These are phyloP conservation scores for Campoplex nolae DNA, from an alignment of 2,888 invertebrate species.

Conservation along the genomic window DNA sequence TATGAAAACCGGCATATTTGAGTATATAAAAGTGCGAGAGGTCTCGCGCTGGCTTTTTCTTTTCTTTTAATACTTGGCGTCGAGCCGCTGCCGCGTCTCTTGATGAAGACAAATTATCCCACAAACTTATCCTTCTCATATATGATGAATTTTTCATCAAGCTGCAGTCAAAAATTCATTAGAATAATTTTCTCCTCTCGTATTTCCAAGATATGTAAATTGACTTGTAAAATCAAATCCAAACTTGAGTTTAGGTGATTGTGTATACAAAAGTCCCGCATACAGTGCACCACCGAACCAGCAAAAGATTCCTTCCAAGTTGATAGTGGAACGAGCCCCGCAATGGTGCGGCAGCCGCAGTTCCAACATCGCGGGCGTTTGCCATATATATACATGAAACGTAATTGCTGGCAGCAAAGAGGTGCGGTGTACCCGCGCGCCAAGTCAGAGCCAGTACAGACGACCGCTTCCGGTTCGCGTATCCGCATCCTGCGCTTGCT, in stretches of 20 bases:
- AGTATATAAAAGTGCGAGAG: too few species aligned
- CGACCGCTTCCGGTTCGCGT: constrained; percentile 82
- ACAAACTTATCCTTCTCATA: neutral
- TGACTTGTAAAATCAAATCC: constrained; percentile 33
- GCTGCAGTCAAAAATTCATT: neutral
- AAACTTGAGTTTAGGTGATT: neutral
- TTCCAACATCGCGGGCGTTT: constrained; percentile 30
- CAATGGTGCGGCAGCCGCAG: constrained; percentile 37
- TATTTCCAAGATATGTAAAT: neutral
- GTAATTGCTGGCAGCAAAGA: constrained; percentile 79
- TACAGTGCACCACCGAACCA: constrained; percentile 28
- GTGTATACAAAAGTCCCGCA: constrained; percentile 26
- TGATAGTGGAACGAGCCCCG: constrained; percentile 55
- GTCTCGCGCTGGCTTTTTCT: too few species aligned
- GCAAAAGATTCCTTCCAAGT: constrained; percentile 57
- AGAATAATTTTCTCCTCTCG: constrained; percentile 1
- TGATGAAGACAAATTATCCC: neutral
- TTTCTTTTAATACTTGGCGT: too few species aligned
- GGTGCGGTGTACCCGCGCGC: constrained; percentile 71
- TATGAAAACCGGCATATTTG: too few species aligned
- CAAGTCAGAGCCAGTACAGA: constrained; percentile 71
- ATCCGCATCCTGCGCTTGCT: constrained; percentile 78
- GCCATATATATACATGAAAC: constrained; percentile 43
- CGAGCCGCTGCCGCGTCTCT: neutral
- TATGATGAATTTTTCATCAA: neutral